phyloP scores from a whole-genome alignment of 2,113 vertebrate species.

The Rhineura floridana region DNA sequence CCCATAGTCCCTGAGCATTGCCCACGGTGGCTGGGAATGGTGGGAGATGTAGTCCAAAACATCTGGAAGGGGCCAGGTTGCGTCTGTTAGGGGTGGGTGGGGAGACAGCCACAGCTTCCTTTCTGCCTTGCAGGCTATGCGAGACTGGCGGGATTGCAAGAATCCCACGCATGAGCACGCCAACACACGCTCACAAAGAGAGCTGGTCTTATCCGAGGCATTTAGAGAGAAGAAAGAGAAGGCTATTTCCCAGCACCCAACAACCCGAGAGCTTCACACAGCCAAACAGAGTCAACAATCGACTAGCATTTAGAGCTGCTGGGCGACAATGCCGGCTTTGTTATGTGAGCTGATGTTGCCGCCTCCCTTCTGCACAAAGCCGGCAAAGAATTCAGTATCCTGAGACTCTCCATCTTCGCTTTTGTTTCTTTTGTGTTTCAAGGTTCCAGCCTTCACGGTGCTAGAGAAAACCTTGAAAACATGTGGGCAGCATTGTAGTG shows the following conservation, averaged over 20 bases:
- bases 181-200: not conserved
- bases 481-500: not conserved
- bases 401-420: no score
- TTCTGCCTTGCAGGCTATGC: not conserved
- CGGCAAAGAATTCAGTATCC: not conserved
- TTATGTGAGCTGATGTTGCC: not conserved
- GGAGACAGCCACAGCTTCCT: no score
- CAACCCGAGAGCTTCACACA: not conserved
- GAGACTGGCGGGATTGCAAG: not conserved
- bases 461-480: not conserved
- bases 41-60: not conserved
- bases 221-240: not conserved
- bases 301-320: fast-evolving
- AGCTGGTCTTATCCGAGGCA: not conserved
- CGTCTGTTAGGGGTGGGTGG: no score
- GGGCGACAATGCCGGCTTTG: not conserved
- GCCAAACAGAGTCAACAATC: not conserved
- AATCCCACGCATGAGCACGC: not conserved
- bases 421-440: not conserved
- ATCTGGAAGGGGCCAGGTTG: not conserved
- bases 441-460: not conserved
- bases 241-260: not conserved
- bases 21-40: not conserved
- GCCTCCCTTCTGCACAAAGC: not conserved
- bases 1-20: no score